Base-by-base conservation (phyloP, 2,888 invertebrate genomes). In the Campoplex nolae region DNA sequence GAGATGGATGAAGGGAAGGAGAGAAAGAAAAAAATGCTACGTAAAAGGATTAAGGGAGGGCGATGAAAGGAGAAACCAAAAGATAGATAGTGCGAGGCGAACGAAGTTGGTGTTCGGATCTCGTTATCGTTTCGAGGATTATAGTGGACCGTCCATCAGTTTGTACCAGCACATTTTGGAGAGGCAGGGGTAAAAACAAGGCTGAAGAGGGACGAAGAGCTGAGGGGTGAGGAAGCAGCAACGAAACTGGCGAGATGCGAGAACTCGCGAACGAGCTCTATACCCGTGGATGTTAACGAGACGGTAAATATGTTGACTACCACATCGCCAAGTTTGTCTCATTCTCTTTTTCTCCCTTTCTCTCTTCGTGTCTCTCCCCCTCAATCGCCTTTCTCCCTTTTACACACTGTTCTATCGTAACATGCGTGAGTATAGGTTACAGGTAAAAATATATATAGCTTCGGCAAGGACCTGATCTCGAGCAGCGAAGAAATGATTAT, bases 281-380 rank as follows among this genome's bases (percentile, higher is more conserved):
- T 89, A 83, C 80, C 73, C 81, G 89, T 90, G 92, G 92, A 93
- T 93, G 94, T 94, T 94, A 94, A 94, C 94, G 94, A 94, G 94
- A 93, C 93, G 93, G 94, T 80, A 94, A 94, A 93, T 94, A 94
- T 94, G 94, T 94, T 94, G 94, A 94, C 94, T 93, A 92, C 93
- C 92, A 93, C 93, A 91, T 90, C 89, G 91, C 82, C 87, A 78
- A 76, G 83, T 85, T 75, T 76, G 76, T 84, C 80, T 78, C 48
- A 67, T 48, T 83, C 77, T 84, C 78, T 62, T 77, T 68, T 76
- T 83, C 81, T 71, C 83, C 75, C 78, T 83, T 84, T 67, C 45
- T 6, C 38, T 38, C 38, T 38, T 38, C 6, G 3, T 3, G 38
- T 56, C 65, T 80, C 73, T 79, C 87, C 23, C 28, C 23, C 48